Conservation (phyloP, 2,888 invertebrate genomes). For the Dicyrtomina minuta region DNA sequence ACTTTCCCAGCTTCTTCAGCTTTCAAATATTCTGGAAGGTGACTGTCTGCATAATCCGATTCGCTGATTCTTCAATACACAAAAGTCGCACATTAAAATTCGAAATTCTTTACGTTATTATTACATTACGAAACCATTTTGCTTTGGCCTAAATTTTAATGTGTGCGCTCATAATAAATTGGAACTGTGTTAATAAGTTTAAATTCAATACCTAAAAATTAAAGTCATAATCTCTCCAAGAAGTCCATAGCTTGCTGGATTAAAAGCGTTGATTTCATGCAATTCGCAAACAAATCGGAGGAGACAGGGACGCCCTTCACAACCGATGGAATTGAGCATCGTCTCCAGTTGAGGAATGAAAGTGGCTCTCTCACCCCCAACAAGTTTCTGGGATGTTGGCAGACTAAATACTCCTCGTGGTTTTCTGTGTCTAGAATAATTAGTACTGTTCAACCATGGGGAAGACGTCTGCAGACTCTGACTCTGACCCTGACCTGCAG, state of each 20-base stretch:
- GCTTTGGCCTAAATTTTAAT: too few relatives aligned
- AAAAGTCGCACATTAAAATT: neutral
- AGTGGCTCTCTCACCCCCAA: constrained; percentile 48
- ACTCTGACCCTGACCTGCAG: too few relatives aligned
- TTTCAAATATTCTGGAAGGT: constrained; percentile 49
- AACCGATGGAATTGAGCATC: constrained; percentile 40
- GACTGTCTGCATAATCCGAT: constrained; percentile 46
- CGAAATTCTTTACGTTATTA: too few relatives aligned
- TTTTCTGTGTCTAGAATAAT: too few relatives aligned
- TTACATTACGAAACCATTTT: too few relatives aligned
- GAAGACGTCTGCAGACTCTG: too few relatives aligned
- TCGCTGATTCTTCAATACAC: constrained; percentile 49
- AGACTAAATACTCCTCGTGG: constrained; percentile 38
- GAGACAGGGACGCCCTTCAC: constrained; percentile 45
- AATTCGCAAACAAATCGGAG: constrained; percentile 50
- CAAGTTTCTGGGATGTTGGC: constrained; percentile 47
- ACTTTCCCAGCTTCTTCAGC: constrained; percentile 43
- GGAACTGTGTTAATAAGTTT: neutral
- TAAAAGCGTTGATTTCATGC: constrained; percentile 46
- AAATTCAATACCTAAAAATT: constrained; percentile 47
- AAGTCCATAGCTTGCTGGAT: constrained; percentile 46
- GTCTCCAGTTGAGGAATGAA: constrained; percentile 45
- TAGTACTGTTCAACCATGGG: too few relatives aligned
- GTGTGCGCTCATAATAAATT: too few relatives aligned
- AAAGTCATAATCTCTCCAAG: constrained; percentile 49